Conservation (phyloP, 2,113 vertebrate genomes). For the Laterallus jamaicensis region DNA sequence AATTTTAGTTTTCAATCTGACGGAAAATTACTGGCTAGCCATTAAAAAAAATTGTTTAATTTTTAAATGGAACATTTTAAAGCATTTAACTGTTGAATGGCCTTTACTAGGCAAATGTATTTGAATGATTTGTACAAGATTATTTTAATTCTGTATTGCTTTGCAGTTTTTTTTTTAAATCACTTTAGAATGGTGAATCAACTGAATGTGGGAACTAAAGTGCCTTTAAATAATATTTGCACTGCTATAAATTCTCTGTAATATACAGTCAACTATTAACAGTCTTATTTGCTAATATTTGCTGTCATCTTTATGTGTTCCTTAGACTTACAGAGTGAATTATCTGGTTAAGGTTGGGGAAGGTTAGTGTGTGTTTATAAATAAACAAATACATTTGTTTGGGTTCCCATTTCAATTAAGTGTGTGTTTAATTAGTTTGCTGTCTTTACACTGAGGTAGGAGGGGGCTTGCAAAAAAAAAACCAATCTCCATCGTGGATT, state of each 20-base stretch:
- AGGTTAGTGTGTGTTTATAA: neutral
- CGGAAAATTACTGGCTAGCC: neutral
- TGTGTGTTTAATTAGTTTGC: neutral
- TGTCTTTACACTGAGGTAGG: neutral
- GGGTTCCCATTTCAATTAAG: neutral
- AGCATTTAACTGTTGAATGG: neutral
- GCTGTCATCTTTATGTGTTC: neutral
- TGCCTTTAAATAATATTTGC: neutral
- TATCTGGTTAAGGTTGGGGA: neutral
- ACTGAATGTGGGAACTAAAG: neutral
- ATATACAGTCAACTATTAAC: neutral
- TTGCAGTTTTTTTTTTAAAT: neutral
- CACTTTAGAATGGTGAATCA: neutral
- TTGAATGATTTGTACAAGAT: neutral
- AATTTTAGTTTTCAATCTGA: neutral
- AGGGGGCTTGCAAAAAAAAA: neutral
- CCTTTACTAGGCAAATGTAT: neutral
- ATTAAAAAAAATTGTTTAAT: neutral
- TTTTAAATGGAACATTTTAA: neutral
- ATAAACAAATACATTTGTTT: neutral
- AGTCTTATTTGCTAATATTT: neutral
- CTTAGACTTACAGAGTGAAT: neutral
- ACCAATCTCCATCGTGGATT: fast-evolving
- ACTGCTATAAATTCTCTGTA: neutral
- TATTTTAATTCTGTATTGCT: neutral